Evolutionary conservation across 2,888 invertebrate genomes (phyloP), one percentile per base, ranked within the genome.

Genomic region (Himalopsyche anomala): DNA sequence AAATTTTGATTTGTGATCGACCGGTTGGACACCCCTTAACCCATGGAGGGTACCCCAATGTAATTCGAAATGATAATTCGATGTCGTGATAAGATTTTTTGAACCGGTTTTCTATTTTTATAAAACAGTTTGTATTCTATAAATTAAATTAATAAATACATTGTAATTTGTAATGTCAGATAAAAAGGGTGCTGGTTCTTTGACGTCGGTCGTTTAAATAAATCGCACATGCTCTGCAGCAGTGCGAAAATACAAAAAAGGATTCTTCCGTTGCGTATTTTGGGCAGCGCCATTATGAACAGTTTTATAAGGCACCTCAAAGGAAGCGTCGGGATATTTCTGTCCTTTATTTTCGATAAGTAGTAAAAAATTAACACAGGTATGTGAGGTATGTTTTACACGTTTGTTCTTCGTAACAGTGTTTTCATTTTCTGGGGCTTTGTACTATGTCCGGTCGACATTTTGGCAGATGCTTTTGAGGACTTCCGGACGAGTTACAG

Each of bases 211-310:
- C 80, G 6, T 5, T 80, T 40, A 11, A 80, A 80, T 3, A 80
- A 40, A 40, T 80, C 38, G 36, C 38, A 42, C 38, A 17, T 40
- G 80, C 40, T 80, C 80, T 19, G 80, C 40, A 6, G 9, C 19
- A 80, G 38, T 36, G 80, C 40, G 28, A 80, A 81, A 51, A 51
- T 40, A 11, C 55, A 51, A 62, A 80, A n/a, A 81, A 62, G 84
- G 80, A 51, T 12, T 82, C 85, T 85, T 82, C 82, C 85, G 85
- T 40, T 74, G 42, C 36, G n/a, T 40, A 38, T 56, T 85, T 85
- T 85, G 85, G 85, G 12, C 85, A 82, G 74, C 81, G 55, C 81
- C 85, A 40, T 81, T 80, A 28, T 5, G 42, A 17, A n/a, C 38
- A 38, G 5, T 5, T 82, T 11, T 74, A 69, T 51, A 85, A 82